These are phyloP conservation scores for Gortyna flavago DNA, from an alignment of 2,888 invertebrate species.

Conservation along the genomic window DNA sequence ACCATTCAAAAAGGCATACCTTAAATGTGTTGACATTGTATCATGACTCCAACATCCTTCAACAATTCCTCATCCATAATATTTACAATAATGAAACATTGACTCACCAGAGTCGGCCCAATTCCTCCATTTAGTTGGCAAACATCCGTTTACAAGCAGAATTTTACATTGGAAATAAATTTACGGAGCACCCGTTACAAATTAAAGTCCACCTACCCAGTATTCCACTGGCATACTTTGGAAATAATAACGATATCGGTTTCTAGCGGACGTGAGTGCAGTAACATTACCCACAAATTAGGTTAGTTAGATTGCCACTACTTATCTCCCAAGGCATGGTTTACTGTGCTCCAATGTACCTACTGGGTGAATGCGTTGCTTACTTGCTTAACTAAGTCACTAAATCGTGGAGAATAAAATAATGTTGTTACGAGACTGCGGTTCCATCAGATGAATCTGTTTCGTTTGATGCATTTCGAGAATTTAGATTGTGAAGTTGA, in stretches of 20 bases:
- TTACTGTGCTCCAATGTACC: constrained; percentile 49
- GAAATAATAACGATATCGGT: constrained; percentile 77
- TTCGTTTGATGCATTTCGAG: constrained; percentile 21
- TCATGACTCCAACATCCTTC: constrained; percentile 21
- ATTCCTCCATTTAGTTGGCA: constrained; percentile 25
- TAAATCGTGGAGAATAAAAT: constrained; percentile 18
- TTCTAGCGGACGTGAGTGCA: constrained; percentile 78
- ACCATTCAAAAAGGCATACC: constrained; percentile 19
- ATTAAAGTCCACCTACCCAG: constrained; percentile 47
- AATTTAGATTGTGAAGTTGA: constrained; percentile 2
- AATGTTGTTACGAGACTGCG: constrained; percentile 6
- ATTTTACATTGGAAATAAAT: constrained; percentile 30
- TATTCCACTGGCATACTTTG: constrained; percentile 77
- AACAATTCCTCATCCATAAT: constrained; percentile 16
- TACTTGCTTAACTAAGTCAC: constrained; percentile 37
- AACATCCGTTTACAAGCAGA: constrained; percentile 31
- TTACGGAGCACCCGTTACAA: constrained; percentile 24
- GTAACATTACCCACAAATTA: constrained; percentile 81
- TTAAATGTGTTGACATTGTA: constrained; percentile 10
- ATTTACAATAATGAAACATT: constrained; percentile 21
- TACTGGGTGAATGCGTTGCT: constrained; percentile 27
- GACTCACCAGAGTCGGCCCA: constrained; percentile 6
- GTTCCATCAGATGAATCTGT: constrained; percentile 15
- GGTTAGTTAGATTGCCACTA: constrained; percentile 82
- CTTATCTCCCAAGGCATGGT: constrained; percentile 79